A percentile compares a stretch with the other conserved stretches of the same genome.
These are phyloP conservation scores for Drosophila littoralis DNA, from an alignment of 1,140 invertebrate species.

Conservation along the genomic window DNA sequence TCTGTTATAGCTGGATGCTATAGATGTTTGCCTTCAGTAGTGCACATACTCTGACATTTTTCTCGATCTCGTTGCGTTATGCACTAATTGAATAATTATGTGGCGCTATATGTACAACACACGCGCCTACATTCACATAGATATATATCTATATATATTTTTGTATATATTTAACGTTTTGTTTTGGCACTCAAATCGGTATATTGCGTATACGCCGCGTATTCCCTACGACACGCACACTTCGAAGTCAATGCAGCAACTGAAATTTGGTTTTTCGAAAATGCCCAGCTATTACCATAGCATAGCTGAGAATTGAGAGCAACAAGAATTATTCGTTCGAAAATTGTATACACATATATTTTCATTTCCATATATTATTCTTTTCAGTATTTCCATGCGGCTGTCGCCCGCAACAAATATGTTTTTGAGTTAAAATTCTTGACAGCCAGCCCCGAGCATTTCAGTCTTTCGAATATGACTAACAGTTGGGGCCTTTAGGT, in stretches of 20 bases:
- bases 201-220: conserved; percentile 75
- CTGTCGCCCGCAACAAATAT: conserved; percentile 13
- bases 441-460: conserved; percentile 36
- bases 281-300: conserved; percentile 47
- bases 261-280: conserved; percentile 71
- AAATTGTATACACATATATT: conserved; percentile 11
- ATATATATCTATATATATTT: not conserved
- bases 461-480: conserved; percentile 49
- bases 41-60: conserved; percentile 77
- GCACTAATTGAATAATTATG: conserved; percentile 66
- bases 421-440: conserved; percentile 58
- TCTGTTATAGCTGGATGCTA: not conserved
- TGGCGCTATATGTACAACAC: conserved; percentile 51
- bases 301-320: conserved; percentile 64
- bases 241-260: conserved; percentile 79
- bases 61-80: conserved; percentile 32
- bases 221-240: conserved; percentile 57
- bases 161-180: conserved; percentile 23
- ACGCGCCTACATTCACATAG: conserved; percentile 47
- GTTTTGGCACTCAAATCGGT: conserved; percentile 31
- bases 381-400: conserved; percentile 73
- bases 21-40: conserved; percentile 42
- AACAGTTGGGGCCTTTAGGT: conserved; percentile 26
- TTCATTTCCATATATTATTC: not conserved
- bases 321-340: conserved; percentile 44